Evolutionary conservation across 2,797 vertebrate species (phyloP), one percentile per base, ranked within the genome.

Genomic region (Myotis pilosus): DNA sequence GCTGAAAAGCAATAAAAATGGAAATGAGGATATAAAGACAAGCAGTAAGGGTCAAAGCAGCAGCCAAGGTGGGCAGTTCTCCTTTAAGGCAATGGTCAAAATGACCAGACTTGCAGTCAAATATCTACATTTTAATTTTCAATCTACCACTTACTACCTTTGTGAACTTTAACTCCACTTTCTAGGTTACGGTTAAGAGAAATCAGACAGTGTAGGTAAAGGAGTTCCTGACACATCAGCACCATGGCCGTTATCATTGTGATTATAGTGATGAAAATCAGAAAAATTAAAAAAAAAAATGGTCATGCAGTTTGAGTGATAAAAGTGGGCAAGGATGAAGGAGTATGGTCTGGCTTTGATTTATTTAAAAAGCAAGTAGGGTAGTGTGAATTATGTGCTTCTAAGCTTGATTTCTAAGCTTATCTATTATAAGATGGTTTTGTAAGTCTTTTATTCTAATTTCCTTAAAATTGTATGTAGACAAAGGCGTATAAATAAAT

Each of bases 1-100:
- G 12, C 30, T 13, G 87, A 57, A 89, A 86, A 30, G 94, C 38
- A 94, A n/a, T 92, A 76, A 94, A 81, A 81, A 80, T 80, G 81
- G n/a, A 84, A 81, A 55, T 68, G 30, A 92, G 76, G 33, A 17
- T 51, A 53, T 62, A 71, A 53, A 91, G 68, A 15, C 13, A 51
- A 60, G 9, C 36, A 75, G 16, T 36, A 13, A 68, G 72, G 25
- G 16, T 4, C 33, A 38, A 81, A 79, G 22, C 28, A 49, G 36
- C 5, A 57, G 12, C 13, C 30, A 28, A 25, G n/a, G 8, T 72
- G 11, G 8, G 12, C 47, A 4, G 9, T 51, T 95, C 38, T 86
- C 3, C 64, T 79, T 84, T 30, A 68, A 85, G 15, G 8, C 23
- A n/a, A 0, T 82, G 44, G 44, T n/a, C 64, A 8, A 30, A 57